Conservation (phyloP, 2,113 vertebrate genomes). For the Tyrannus savana region DNA sequence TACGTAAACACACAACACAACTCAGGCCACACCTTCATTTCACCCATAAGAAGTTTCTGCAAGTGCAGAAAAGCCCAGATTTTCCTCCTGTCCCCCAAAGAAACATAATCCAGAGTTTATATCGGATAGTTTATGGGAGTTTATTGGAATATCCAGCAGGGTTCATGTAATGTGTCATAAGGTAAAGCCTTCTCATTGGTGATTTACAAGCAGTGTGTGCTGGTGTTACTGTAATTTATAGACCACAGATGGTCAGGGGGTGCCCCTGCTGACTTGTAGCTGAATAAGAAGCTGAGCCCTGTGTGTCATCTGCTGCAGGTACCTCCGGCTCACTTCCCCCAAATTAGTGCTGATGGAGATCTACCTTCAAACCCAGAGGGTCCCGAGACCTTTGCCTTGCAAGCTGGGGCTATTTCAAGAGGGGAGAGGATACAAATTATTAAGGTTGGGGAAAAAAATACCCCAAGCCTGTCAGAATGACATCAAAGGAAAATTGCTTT, state of each 20-base stretch:
- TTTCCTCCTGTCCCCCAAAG: constrained; percentile 61
- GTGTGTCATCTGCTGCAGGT: constrained; percentile 73
- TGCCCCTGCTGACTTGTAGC: constrained; percentile 78
- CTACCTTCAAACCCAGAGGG: constrained; percentile 49
- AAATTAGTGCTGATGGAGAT: constrained; percentile 47
- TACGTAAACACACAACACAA: background rate
- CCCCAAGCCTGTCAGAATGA: background rate
- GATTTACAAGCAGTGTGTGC: constrained; percentile 83
- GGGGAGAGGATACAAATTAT: background rate
- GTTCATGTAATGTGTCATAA: constrained; percentile 82
- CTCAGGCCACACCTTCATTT: background rate
- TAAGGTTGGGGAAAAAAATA: background rate
- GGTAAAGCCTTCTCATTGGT: constrained; percentile 78
- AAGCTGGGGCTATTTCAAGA: background rate
- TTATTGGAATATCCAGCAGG: constrained; percentile 84
- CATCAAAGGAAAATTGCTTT: constrained; percentile 8
- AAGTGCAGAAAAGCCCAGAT: constrained; percentile 50
- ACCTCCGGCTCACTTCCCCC: constrained; percentile 70
- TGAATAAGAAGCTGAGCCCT: constrained; percentile 76
- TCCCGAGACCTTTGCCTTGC: background rate
- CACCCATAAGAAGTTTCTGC: background rate
- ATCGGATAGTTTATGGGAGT: constrained; percentile 77
- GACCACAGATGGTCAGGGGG: constrained; percentile 80
- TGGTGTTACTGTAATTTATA: constrained; percentile 82
- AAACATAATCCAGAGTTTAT: constrained; percentile 78